These are phyloP conservation scores for Tromatobia lineatoria DNA, from an alignment of 2,888 invertebrate genomes.

Conservation along the genomic window DNA sequence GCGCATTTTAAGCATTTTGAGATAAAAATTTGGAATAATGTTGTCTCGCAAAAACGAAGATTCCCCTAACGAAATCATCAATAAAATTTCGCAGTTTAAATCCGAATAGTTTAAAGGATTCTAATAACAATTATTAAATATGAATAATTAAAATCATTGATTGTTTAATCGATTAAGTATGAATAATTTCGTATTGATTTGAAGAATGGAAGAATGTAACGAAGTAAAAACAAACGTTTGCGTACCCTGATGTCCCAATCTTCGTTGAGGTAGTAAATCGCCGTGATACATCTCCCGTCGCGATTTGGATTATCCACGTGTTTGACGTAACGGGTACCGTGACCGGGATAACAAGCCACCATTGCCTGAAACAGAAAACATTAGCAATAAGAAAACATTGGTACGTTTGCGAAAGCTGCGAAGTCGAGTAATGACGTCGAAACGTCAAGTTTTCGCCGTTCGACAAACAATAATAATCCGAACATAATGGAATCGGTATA, in stretches of 20 bases:
- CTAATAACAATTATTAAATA: too few relatives aligned
- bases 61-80: too few relatives aligned
- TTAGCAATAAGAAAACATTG: constrained; percentile 24
- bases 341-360: constrained; percentile 99
- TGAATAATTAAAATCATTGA: too few relatives aligned
- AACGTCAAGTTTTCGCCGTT: not conserved
- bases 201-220: too few relatives aligned
- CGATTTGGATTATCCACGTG: constrained; percentile 99
- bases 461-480: constrained; percentile 24
- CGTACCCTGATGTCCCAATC: constrained; percentile 95
- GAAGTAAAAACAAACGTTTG: too few relatives aligned
- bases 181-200: too few relatives aligned
- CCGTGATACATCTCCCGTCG: constrained; percentile 98
- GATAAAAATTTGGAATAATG: too few relatives aligned
- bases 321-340: constrained; percentile 97
- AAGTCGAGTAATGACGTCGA: not conserved
- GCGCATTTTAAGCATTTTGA: too few relatives aligned
- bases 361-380: constrained; percentile 92
- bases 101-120: too few relatives aligned
- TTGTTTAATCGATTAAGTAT: too few relatives aligned
- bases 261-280: constrained; percentile 98
- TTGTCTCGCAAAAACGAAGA: too few relatives aligned
- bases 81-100: too few relatives aligned
- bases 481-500: not conserved
- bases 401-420: not conserved